Conservation (phyloP, 2,888 invertebrate species). For the Dermolepida albohirtum region DNA sequence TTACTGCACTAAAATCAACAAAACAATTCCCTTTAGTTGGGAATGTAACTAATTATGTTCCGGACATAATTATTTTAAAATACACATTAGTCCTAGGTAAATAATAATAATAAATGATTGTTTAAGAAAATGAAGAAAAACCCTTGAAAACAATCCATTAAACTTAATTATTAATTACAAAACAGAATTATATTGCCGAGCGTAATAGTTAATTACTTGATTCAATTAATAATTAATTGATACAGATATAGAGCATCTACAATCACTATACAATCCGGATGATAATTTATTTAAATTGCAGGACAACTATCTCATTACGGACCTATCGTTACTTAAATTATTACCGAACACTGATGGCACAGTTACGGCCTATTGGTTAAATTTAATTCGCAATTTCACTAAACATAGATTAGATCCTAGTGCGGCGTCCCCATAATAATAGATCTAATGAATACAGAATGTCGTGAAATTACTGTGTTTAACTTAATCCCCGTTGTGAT, state of each 20-base stretch:
- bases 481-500: slow-evolving; percentile 31
- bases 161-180: too few species aligned
- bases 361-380: slow-evolving; percentile 27
- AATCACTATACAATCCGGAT: slow-evolving; percentile 22
- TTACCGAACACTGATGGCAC: slow-evolving; percentile 1
- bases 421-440: slow-evolving; percentile 21
- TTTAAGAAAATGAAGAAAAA: too few species aligned
- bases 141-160: too few species aligned
- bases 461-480: slow-evolving; percentile 34
- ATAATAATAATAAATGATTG: too few species aligned
- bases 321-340: slow-evolving; percentile 38
- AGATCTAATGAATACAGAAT: slow-evolving; percentile 37
- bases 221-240: neutral
- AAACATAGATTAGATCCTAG: slow-evolving; percentile 36
- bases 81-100: too few species aligned
- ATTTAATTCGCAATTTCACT: slow-evolving; percentile 38
- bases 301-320: slow-evolving; percentile 32
- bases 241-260: neutral
- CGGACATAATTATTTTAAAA: too few species aligned
- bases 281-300: slow-evolving; percentile 39
- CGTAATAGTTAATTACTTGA: too few species aligned
- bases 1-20: too few species aligned
- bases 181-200: too few species aligned
- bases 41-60: too few species aligned
- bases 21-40: too few species aligned